Evolutionary conservation across 2,888 invertebrate species (phyloP).

Genomic region (Xestia sexstrigata): DNA sequence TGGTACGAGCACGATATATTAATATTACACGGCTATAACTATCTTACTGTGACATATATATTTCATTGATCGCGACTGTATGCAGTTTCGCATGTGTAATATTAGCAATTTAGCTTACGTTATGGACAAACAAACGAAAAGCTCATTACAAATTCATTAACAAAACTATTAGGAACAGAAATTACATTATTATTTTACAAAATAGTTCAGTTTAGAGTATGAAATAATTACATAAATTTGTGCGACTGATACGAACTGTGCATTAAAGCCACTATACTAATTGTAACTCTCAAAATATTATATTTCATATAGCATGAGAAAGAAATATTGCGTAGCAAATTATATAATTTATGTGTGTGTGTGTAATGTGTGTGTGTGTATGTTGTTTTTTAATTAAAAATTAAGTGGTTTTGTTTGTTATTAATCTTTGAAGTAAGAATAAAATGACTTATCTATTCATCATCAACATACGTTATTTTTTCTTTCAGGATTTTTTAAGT

Average conservation of each 20-base stretch:
- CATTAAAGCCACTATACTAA: conserved; percentile 29
- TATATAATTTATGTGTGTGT: too few species aligned
- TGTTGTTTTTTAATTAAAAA: too few species aligned
- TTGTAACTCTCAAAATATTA: conserved; percentile 37
- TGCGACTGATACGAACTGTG: not conserved
- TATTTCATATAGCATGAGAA: conserved; percentile 3
- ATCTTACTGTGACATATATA: too few species aligned
- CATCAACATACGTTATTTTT: too few species aligned
- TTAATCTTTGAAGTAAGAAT: too few species aligned
- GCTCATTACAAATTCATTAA: conserved; percentile 21
- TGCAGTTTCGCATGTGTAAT: not conserved
- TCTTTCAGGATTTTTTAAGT: too few species aligned
- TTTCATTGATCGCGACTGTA: not conserved
- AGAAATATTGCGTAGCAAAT: conserved; percentile 25
- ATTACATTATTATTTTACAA: conserved; percentile 5
- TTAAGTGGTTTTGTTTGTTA: too few species aligned
- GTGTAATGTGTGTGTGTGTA: too few species aligned
- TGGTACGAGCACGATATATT: too few species aligned
- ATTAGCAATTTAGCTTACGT: too few species aligned
- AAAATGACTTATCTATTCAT: too few species aligned
- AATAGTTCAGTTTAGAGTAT: not conserved
- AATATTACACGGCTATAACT: too few species aligned
- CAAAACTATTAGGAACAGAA: conserved; percentile 8
- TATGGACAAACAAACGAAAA: not conserved
- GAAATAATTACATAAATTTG: conserved; percentile 29